phyloP scores from a whole-genome alignment of 2,797 vertebrate genomes.

The Pangasius mekongensis region DNA sequence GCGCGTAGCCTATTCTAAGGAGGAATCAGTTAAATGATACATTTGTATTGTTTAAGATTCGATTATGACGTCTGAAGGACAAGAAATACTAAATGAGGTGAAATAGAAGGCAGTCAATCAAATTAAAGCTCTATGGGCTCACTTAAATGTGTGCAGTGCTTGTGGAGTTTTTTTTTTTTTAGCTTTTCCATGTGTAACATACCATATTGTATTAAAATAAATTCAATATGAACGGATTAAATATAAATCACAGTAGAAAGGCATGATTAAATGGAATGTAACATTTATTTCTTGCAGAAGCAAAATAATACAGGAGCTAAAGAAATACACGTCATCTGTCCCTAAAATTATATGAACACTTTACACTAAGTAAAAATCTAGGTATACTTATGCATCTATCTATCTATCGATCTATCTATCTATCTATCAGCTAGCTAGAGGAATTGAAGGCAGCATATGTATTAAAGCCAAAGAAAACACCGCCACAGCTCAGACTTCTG shows the following conservation, averaged over 20 bases:
- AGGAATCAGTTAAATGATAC: slow-evolving; percentile 21
- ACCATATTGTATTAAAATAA: background rate
- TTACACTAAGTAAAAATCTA: background rate
- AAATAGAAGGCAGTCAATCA: slow-evolving; percentile 13
- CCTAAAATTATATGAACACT: background rate
- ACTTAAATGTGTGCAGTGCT: background rate
- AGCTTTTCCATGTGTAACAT: background rate
- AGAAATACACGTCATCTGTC: background rate
- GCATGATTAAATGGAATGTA: background rate
- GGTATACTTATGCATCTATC: background rate
- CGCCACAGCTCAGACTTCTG: background rate
- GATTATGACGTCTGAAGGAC: slow-evolving; percentile 18
- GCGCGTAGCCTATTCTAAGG: background rate
- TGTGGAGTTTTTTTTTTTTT: background rate
- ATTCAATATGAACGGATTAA: background rate
- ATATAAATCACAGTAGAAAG: background rate
- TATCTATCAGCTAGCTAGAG: background rate
- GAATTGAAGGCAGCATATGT: background rate
- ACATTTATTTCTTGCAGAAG: background rate
- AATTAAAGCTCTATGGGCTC: background rate
- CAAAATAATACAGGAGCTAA: background rate
- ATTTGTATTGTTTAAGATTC: slow-evolving; percentile 15
- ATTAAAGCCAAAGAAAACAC: background rate
- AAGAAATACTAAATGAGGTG: slow-evolving; percentile 5
- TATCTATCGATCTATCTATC: slow-evolving; percentile 2